Evolutionary conservation across 2,113 vertebrate species (phyloP), one percentile per base, ranked within the genome.

Genomic region (Zonotrichia leucophrys): DNA sequence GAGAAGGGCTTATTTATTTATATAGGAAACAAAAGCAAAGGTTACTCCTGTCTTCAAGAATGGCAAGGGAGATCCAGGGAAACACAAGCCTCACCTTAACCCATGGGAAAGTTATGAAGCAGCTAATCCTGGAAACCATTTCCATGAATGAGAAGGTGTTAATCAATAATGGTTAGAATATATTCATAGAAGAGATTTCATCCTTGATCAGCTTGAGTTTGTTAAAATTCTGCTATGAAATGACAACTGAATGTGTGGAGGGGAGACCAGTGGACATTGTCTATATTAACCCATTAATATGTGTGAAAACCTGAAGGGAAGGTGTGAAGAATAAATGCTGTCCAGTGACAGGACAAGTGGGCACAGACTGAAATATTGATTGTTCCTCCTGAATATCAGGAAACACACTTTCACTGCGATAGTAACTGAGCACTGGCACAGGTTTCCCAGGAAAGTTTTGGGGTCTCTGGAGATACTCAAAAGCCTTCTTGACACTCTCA

Each of bases 171-270:
- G 60, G 5, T 35, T 47, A 60, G 35, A 50, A 80, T 22, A 7
- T 35, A 56, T n/a, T 56, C 18, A 42, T 9, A 49, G 31, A 60
- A 19, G 46, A 67, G 4, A 23, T 56, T 31, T 68, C 20, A 62
- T 39, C 10, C 8, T 68, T 84, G 28, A 31, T 17, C 7, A 79
- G 5, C 17, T 49, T 49, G 13, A 66, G 23, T 10, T 37, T 25
- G 23, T 37, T 30, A 42, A 53, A 27, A 10, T 47, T 66, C 13
- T 66, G 4, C 9, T 2, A 42, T 17, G 44, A 59, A 72, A 66
- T 53, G 19, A 44, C 1, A 0, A 7, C 13, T 67, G 35, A 47
- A 15, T 3, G 9, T 2, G 9, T 44, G 19, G 8, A 55, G 14
- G 30, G 9, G 15, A 59, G 5, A 72, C 9, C 24, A 31, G 15